Conservation (phyloP, 2,113 vertebrate species). For the Toxotes chatareus region DNA sequence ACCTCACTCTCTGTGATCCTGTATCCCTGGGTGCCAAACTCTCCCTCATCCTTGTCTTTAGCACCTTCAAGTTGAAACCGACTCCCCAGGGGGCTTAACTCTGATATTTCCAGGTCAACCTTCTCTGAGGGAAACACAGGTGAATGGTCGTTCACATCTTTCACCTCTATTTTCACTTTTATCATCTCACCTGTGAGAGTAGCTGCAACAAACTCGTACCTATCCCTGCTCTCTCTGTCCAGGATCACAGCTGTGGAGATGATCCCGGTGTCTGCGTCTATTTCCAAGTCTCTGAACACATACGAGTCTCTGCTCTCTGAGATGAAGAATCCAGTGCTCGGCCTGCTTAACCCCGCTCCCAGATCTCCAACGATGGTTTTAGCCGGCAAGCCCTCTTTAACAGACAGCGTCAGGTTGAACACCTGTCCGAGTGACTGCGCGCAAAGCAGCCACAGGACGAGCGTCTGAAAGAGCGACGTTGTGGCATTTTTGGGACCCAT, state of each 20-base stretch:
- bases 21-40: constrained; percentile 88
- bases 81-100: constrained; percentile 87
- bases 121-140: constrained; percentile 85
- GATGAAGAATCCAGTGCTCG: constrained; percentile 88
- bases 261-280: constrained; percentile 90
- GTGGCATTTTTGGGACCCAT: constrained; percentile 41
- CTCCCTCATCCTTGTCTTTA: constrained; percentile 87
- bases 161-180: constrained; percentile 87
- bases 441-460: constrained; percentile 62
- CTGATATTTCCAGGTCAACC: constrained; percentile 87
- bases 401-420: constrained; percentile 87
- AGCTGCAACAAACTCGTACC: constrained; percentile 92
- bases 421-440: constrained; percentile 81
- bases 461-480: constrained; percentile 32
- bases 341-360: constrained; percentile 82
- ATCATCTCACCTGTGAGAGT: constrained; percentile 90
- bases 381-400: constrained; percentile 90
- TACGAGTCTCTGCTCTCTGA: constrained; percentile 91
- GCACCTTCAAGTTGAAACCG: constrained; percentile 88
- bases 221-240: constrained; percentile 89
- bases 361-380: constrained; percentile 91
- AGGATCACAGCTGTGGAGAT: constrained; percentile 89
- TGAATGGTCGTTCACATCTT: constrained; percentile 91
- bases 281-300: constrained; percentile 90
- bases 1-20: constrained; percentile 76